phyloP scores from a whole-genome alignment of 2,113 vertebrate genomes.

The Laticauda laticaudata region DNA sequence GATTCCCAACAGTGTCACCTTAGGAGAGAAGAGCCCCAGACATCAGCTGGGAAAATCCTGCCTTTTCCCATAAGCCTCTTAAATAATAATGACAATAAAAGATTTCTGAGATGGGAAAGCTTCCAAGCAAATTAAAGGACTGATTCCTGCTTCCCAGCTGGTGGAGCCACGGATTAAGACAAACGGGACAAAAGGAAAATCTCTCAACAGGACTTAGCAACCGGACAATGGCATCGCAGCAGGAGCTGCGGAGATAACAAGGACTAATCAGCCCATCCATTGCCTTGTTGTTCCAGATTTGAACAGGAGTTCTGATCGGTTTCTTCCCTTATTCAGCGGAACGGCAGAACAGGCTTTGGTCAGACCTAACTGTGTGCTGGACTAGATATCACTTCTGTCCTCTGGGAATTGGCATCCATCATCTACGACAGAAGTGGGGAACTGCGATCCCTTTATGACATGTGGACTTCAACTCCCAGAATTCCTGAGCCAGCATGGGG shows the following conservation, averaged over 20 bases:
- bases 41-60: conserved; percentile 37
- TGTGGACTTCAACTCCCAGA: neutral
- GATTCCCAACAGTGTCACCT: conserved; percentile 36
- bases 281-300: conserved; percentile 8
- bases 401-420: neutral
- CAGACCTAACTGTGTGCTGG: neutral
- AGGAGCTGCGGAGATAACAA: conserved; percentile 24
- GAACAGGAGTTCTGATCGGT: neutral
- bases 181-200: conserved; percentile 47
- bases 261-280: neutral
- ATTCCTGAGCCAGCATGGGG: neutral
- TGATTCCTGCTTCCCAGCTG: conserved; percentile 53
- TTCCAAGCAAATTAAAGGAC: conserved; percentile 62
- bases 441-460: neutral
- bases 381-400: neutral
- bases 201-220: conserved; percentile 32
- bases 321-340: neutral
- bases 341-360: neutral
- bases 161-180: conserved; percentile 30
- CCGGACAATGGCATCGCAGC: conserved; percentile 17
- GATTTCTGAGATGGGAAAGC: conserved; percentile 51
- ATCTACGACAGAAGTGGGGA: neutral
- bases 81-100: conserved; percentile 35
- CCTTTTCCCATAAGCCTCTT: conserved; percentile 27
- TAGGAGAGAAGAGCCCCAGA: conserved; percentile 31